phyloP scores from a whole-genome alignment of 2,113 vertebrate genomes.

The Peromyscus californicus region DNA sequence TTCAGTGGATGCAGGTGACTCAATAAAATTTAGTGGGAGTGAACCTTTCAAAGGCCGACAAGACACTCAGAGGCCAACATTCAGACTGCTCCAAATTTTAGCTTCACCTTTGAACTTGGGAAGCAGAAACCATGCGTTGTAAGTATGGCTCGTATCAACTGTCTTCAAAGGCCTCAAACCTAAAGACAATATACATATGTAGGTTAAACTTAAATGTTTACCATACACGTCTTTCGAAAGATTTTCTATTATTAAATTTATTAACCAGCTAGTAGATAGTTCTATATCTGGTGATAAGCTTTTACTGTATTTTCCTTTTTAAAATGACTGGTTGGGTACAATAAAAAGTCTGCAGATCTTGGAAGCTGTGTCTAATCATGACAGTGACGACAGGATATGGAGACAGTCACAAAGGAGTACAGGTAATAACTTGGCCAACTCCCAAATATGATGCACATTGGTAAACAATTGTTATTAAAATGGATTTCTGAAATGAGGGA shows the following conservation, averaged over 20 bases:
- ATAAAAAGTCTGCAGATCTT: not conserved
- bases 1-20: not conserved
- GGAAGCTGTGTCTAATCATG: not conserved
- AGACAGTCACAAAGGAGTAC: not conserved
- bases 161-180: not conserved
- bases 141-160: not conserved
- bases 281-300: slow-evolving; percentile 13
- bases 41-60: not conserved
- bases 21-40: slow-evolving; percentile 38
- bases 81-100: not conserved
- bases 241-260: slow-evolving; percentile 39
- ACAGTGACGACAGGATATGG: not conserved
- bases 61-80: slow-evolving; percentile 1
- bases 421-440: not conserved
- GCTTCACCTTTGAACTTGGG: slow-evolving; percentile 5
- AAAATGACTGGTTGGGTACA: not conserved
- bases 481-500: not conserved
- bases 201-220: slow-evolving; percentile 24
- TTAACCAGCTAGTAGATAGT: not conserved
- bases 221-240: not conserved
- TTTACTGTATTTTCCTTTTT: not conserved
- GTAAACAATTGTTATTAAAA: not conserved
- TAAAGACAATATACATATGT: not conserved
- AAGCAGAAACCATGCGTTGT: not conserved
- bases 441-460: not conserved